Conservation (phyloP, 1,140 invertebrate species). For the Cotesia chilonis region DNA sequence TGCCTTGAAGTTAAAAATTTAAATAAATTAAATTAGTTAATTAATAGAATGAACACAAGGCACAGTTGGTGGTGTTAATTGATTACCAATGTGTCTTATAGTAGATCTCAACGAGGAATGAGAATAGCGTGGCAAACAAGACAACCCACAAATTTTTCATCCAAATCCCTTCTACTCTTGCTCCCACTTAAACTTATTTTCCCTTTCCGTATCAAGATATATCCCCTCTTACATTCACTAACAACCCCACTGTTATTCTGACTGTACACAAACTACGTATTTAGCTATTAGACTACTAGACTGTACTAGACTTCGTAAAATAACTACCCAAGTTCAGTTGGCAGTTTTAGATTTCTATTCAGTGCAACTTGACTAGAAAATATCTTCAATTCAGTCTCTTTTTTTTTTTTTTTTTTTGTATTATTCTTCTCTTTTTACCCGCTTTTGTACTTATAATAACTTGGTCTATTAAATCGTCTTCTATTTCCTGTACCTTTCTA, state of each 20-base stretch:
- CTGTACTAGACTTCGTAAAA: too few relatives aligned
- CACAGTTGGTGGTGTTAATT: background rate
- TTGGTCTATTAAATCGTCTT: too few relatives aligned
- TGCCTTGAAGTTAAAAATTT: too few relatives aligned
- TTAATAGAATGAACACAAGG: background rate
- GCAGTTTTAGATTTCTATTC: too few relatives aligned
- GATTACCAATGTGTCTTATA: background rate
- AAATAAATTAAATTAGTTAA: conserved; percentile 2
- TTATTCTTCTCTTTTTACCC: too few relatives aligned
- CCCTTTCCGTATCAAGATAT: background rate
- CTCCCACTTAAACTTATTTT: background rate
- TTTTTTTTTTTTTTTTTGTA: too few relatives aligned
- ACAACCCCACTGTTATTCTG: background rate
- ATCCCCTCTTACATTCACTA: background rate
- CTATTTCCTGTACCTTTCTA: too few relatives aligned
- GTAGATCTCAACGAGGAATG: conserved; percentile 32
- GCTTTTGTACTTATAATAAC: too few relatives aligned
- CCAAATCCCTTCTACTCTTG: background rate
- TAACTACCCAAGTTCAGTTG: too few relatives aligned
- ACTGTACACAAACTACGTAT: background rate
- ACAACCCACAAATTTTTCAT: background rate
- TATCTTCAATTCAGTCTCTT: too few relatives aligned
- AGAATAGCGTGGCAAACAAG: conserved; percentile 9
- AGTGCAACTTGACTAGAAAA: too few relatives aligned
- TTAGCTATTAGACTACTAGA: too few relatives aligned